Percentiles rank a stretch among this genome's conserved stretches.
Conservation (phyloP, 2,113 vertebrate genomes). For the Passer montanus region DNA sequence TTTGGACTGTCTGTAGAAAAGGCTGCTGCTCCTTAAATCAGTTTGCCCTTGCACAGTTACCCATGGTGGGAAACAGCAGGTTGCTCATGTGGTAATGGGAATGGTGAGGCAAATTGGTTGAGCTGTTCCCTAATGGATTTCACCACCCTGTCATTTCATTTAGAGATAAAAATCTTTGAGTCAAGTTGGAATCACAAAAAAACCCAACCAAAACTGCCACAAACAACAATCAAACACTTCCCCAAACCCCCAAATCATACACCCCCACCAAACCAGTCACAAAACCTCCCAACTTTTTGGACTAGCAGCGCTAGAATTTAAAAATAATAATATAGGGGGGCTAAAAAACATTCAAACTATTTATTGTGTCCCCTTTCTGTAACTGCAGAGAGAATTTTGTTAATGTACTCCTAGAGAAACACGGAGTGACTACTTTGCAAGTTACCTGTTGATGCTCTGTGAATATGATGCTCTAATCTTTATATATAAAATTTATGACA, state of each 20-base stretch:
- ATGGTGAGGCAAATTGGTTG: rapidly evolving
- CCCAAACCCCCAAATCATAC: background rate
- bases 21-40: background rate
- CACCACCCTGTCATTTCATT: background rate
- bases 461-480: background rate
- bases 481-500: background rate
- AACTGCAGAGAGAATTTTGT: background rate
- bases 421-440: background rate
- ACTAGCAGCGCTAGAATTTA: background rate
- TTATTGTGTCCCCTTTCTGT: background rate
- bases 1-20: background rate
- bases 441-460: background rate
- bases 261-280: rapidly evolving
- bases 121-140: background rate
- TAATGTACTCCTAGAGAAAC: background rate
- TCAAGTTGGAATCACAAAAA: background rate
- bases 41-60: background rate
- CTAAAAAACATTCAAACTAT: background rate
- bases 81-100: background rate
- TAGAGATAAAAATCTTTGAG: background rate
- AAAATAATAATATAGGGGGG: background rate
- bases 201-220: background rate
- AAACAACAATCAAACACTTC: background rate
- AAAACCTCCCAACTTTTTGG: background rate
- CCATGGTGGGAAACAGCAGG: rapidly evolving